Evolutionary conservation across 2,113 vertebrate species (phyloP).

Genomic region (Pollimyrus isidori): DNA sequence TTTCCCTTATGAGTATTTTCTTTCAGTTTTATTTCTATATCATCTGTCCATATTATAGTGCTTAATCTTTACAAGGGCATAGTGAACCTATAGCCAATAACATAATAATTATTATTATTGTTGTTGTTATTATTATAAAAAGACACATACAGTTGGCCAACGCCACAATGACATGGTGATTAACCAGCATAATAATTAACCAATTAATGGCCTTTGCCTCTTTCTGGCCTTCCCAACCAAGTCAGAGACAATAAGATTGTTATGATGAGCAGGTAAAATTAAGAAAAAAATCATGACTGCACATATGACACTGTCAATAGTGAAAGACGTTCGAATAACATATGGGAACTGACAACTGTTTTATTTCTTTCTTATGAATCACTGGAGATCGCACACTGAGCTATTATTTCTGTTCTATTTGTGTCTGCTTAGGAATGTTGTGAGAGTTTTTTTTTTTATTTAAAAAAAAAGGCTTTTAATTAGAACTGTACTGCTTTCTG

Average conservation of each 20-base stretch:
- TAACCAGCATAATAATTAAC: neutral
- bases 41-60: neutral
- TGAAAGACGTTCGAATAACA: neutral
- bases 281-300: neutral
- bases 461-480: slow-evolving; percentile 13
- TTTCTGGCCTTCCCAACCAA: neutral
- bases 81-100: neutral
- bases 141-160: neutral
- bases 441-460: neutral
- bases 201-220: neutral
- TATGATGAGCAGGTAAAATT: neutral
- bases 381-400: neutral
- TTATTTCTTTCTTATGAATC: neutral
- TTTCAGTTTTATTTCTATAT: neutral
- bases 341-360: neutral
- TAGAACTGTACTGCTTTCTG: slow-evolving; percentile 9
- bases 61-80: neutral
- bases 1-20: neutral
- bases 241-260: neutral
- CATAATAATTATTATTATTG: neutral
- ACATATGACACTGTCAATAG: neutral
- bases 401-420: slow-evolving; percentile 11
- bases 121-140: neutral
- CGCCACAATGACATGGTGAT: neutral
- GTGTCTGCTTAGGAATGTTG: slow-evolving; percentile 7